Evolutionary conservation across 2,888 invertebrate genomes (phyloP), one percentile per base, ranked within the genome.

Genomic region (Dynastes tityus): DNA sequence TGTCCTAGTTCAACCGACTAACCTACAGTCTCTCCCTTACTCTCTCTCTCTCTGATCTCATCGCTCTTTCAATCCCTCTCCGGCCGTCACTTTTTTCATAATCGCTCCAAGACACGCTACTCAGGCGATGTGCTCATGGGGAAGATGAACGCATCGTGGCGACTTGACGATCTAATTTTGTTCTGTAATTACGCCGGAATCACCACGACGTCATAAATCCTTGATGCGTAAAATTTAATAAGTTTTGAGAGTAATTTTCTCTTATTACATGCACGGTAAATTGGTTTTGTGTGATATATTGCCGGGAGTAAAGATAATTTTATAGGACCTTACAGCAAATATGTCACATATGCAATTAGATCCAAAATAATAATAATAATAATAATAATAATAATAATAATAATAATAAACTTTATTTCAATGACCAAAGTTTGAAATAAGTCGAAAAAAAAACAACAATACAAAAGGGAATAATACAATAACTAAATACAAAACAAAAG

Each of bases 1-100:
- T 81, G 77, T 78, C 76, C 77, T 77, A 77, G 71, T 58, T 71
- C 55, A 55, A 22, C 71, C 16, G 37, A 55, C 71, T 71, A 71
- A 71, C 71, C 71, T 71, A 68, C 49, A 16, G 16, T n/a, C 22
- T 49, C 68, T 45, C 22, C n/a, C 49, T 11, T 13, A 55, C 16
- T 0, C 16, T 16, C 16, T 16, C 16, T 1, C 58, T 37, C 11
- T 9, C 40, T 22, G 22, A 16, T 71, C 16, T 37, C 37, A 58
- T 5, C 45, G 32, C 4, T 70, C 53, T 53, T 53, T 29, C 29
- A 27, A 71, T 40, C 55, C 51, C 22, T n/a, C 9, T 32, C 22
- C 55, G 32, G 27, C n/a, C 58, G 13, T 53, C 13, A n/a, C 13
- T 27, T 71, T 55, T 58, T 71, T 71, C 55, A 16, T 71, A n/a